Conservation (phyloP, 2,113 vertebrate species). For the Gambusia holbrooki region DNA sequence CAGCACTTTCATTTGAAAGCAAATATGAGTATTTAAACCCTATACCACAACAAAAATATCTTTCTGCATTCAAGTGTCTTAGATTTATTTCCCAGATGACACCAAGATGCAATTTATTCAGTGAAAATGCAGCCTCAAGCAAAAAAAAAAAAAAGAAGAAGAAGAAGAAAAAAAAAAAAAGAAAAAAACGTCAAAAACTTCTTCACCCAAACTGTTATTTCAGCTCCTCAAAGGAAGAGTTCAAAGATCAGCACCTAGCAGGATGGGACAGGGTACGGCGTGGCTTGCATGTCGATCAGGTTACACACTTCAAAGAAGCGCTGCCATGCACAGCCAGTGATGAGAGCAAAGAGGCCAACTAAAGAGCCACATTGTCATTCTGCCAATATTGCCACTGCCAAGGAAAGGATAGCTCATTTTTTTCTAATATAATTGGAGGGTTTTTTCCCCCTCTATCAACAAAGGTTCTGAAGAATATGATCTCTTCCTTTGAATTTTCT, state of each 20-base stretch:
- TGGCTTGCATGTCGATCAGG: constrained; percentile 80
- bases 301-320: constrained; percentile 80
- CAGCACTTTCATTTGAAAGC: neutral
- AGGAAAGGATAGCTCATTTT: constrained; percentile 58
- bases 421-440: constrained; percentile 60
- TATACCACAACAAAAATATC: constrained; percentile 2
- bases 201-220: constrained; percentile 66
- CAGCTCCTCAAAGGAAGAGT: constrained; percentile 72
- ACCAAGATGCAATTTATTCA: constrained; percentile 5
- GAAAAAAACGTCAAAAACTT: constrained; percentile 26
- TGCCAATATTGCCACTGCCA: constrained; percentile 71
- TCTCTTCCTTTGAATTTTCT: constrained; percentile 74
- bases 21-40: constrained; percentile 8
- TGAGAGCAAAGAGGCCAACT: constrained; percentile 68
- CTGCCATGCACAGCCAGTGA: constrained; percentile 73
- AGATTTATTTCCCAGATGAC: constrained; percentile 13
- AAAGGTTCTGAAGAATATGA: constrained; percentile 76
- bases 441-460: constrained; percentile 57
- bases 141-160: neutral
- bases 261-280: constrained; percentile 66
- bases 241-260: constrained; percentile 82
- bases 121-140: constrained; percentile 34
- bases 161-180: neutral
- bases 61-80: neutral
- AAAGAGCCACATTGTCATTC: constrained; percentile 71